Percentiles rank a stretch among this genome's conserved stretches.
Conservation (phyloP, 2,797 vertebrate genomes). For the Nannoperca australis region DNA sequence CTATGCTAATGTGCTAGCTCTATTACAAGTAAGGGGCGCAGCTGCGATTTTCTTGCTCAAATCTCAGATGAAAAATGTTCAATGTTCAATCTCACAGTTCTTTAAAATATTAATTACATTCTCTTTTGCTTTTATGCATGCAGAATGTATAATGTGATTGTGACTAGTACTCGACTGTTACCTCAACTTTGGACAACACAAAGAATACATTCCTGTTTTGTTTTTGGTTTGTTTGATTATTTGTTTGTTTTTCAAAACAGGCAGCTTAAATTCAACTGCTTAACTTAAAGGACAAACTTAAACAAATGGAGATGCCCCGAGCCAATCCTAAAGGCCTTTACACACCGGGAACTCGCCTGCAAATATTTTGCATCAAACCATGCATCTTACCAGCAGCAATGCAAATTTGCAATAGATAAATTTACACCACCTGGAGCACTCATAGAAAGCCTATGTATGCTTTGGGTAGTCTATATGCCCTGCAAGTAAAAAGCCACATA, state of each 20-base stretch:
- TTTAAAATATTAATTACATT: background rate
- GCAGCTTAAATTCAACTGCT: background rate
- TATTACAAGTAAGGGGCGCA: background rate
- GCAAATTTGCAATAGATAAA: no score
- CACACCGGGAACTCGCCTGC: no score
- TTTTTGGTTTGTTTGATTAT: no score
- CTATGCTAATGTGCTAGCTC: slow-evolving; percentile 7
- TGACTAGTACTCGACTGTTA: background rate
- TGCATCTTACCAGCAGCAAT: no score
- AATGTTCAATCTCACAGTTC: background rate
- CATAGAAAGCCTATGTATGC: no score
- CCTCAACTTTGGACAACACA: background rate
- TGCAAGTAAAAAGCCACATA: no score
- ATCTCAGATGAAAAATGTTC: background rate
- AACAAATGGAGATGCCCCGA: background rate
- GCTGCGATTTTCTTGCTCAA: background rate
- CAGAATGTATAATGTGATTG: background rate
- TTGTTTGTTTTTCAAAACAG: background rate
- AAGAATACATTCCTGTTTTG: background rate
- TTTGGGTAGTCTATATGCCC: no score
- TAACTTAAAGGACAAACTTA: background rate
- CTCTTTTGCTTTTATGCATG: background rate
- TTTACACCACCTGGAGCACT: no score
- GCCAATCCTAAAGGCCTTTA: background rate
- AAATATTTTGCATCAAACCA: no score